These are phyloP conservation scores for Centropristis striata DNA, from an alignment of 2,113 vertebrate species.

Conservation along the genomic window DNA sequence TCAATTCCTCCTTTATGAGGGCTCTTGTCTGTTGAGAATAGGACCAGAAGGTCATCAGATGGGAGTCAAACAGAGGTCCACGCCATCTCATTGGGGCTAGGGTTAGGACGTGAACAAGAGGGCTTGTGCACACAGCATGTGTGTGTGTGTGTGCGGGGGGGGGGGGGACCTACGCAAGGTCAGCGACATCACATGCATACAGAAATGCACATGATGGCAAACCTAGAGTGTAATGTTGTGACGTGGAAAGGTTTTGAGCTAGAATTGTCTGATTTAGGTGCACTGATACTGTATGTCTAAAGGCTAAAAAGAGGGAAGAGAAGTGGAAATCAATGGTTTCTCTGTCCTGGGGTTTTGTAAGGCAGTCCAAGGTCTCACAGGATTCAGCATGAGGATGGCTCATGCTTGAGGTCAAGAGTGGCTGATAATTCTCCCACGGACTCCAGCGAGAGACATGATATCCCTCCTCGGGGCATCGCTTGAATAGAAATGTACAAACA, in stretches of 20 bases:
- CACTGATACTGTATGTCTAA: conserved; percentile 54
- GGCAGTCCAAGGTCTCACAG: conserved; percentile 72
- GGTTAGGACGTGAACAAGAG: conserved; percentile 60
- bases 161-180: conserved; percentile 24
- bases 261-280: conserved; percentile 49
- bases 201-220: conserved; percentile 58
- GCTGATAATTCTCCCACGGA: conserved; percentile 69
- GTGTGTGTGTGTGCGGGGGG: not conserved
- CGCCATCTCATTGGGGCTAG: conserved; percentile 27
- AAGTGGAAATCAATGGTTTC: conserved; percentile 75
- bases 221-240: conserved; percentile 35
- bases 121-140: conserved; percentile 60
- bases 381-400: conserved; percentile 73
- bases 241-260: conserved; percentile 33
- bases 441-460: conserved; percentile 47
- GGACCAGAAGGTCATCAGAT: conserved; percentile 86
- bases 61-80: conserved; percentile 71
- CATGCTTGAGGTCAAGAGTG: conserved; percentile 73
- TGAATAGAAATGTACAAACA: conserved; percentile 64
- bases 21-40: conserved; percentile 69
- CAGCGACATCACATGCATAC: conserved; percentile 65
- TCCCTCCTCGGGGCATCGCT: conserved; percentile 54
- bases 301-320: conserved; percentile 48
- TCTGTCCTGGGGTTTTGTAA: conserved; percentile 75
- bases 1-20: conserved; percentile 85